Evolutionary conservation across 2,888 invertebrate species (phyloP).

Genomic region (Phytoseiulus persimilis): DNA sequence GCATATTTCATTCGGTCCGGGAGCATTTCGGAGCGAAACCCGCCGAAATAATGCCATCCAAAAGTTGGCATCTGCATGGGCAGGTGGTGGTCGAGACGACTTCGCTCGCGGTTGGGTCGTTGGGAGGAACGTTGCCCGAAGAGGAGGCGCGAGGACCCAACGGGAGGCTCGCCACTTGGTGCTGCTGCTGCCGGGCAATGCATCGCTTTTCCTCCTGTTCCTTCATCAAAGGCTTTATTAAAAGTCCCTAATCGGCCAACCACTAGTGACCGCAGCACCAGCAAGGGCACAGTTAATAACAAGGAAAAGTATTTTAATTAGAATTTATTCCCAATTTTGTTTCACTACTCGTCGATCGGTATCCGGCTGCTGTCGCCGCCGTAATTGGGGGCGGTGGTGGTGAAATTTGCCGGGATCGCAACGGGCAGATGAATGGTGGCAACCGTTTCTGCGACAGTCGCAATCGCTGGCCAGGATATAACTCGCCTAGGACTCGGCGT

Average conservation of each 20-base stretch:
- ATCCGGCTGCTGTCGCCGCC: background rate
- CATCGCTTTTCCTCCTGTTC: background rate
- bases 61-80: background rate
- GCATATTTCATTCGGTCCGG: background rate
- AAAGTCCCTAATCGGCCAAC: slow-evolving; percentile 6
- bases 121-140: too few relatives aligned
- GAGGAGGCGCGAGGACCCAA: background rate
- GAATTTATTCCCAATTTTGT: background rate
- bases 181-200: background rate
- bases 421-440: background rate
- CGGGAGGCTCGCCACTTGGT: background rate
- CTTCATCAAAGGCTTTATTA: background rate
- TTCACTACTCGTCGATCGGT: background rate
- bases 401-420: background rate
- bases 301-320: slow-evolving; percentile 38
- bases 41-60: background rate
- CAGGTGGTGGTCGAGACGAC: background rate
- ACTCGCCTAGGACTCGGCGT: too few relatives aligned
- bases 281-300: slow-evolving; percentile 29
- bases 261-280: background rate
- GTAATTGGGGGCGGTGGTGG: background rate
- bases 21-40: background rate
- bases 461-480: too few relatives aligned
- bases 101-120: background rate
- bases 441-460: too few relatives aligned